These are phyloP conservation scores for Leucoptera coffeella DNA, from an alignment of 2,888 invertebrate species.

Conservation along the genomic window DNA sequence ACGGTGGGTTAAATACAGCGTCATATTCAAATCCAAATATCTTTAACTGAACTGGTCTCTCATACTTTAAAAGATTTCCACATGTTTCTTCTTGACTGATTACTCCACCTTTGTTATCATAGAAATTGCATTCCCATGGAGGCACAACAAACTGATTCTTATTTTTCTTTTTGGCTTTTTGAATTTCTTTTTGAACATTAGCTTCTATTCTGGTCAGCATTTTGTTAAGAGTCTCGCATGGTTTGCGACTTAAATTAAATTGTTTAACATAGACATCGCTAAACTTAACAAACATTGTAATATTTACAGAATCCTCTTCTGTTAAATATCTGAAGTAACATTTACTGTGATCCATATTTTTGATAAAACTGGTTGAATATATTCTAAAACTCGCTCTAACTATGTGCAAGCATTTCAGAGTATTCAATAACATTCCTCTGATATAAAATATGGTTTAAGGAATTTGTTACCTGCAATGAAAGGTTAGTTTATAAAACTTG, in stretches of 20 bases:
- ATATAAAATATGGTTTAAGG: no score
- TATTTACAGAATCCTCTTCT: conserved; percentile 26
- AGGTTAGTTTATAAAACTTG: no score
- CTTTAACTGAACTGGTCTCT: conserved; percentile 33
- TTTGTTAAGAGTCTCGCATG: conserved; percentile 54
- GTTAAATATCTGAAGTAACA: conserved; percentile 30
- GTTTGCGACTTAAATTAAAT: conserved; percentile 65
- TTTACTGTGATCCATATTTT: conserved; percentile 23
- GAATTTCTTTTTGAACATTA: conserved; percentile 58
- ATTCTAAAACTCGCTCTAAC: no score
- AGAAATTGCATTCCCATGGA: conserved; percentile 18
- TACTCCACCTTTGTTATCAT: conserved; percentile 12
- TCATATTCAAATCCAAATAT: conserved; percentile 55
- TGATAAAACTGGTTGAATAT: no score
- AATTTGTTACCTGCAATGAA: no score
- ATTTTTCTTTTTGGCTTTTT: conserved; percentile 42
- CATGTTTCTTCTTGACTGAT: conserved; percentile 15
- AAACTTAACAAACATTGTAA: conserved; percentile 26
- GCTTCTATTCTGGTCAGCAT: conserved; percentile 56
- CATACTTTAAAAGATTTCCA: no score
- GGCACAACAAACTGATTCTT: no score
- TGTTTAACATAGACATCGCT: conserved; percentile 36
- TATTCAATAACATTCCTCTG: no score
- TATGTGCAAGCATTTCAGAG: no score
- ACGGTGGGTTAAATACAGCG: conserved; percentile 70